A percentile compares a stretch with the other conserved stretches of the same genome.
phyloP scores from a whole-genome alignment of 37 sponge, comb jelly and placozoan genomes.

The Chondrosia reniformis region DNA sequence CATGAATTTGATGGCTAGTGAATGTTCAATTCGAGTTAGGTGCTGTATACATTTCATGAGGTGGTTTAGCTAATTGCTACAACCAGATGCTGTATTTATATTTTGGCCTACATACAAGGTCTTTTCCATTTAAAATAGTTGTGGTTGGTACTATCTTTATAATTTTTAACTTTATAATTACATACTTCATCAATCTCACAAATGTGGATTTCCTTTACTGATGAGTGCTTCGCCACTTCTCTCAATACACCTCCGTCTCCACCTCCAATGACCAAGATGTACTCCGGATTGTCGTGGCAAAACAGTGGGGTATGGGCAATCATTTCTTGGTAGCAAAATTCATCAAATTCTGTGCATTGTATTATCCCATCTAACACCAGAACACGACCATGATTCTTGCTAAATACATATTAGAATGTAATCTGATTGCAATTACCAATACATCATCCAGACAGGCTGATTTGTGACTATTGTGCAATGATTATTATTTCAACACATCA shows the following conservation, averaged over 20 bases:
- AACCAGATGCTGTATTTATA: no score
- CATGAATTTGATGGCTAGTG: no score
- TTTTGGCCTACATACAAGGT: no score
- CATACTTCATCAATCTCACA: constrained; percentile 94
- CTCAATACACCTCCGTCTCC: constrained; percentile 96
- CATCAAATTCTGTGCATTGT: constrained; percentile 85
- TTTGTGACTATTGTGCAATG: no score
- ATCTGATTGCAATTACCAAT: not conserved
- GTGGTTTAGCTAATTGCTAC: no score
- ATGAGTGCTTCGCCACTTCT: constrained; percentile 81
- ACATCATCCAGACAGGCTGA: no score
- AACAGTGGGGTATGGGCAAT: constrained; percentile 77
- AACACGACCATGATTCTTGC: constrained; percentile 75
- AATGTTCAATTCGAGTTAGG: no score
- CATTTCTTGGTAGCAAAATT: constrained; percentile 86
- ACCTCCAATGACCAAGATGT: constrained; percentile 85
- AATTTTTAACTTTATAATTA: not conserved
- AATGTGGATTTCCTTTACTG: constrained; percentile 64
- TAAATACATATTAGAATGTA: constrained; percentile 4
- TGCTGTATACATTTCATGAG: no score
- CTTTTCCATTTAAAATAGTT: no score
- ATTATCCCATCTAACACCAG: constrained; percentile 86
- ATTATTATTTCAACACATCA: no score
- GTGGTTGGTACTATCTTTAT: not conserved
- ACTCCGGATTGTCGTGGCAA: constrained; percentile 76